Percentiles rank a stretch among this genome's conserved stretches.
Evolutionary conservation across 2,888 invertebrate genomes (phyloP).

Genomic region (Tanytarsus gracilentus): DNA sequence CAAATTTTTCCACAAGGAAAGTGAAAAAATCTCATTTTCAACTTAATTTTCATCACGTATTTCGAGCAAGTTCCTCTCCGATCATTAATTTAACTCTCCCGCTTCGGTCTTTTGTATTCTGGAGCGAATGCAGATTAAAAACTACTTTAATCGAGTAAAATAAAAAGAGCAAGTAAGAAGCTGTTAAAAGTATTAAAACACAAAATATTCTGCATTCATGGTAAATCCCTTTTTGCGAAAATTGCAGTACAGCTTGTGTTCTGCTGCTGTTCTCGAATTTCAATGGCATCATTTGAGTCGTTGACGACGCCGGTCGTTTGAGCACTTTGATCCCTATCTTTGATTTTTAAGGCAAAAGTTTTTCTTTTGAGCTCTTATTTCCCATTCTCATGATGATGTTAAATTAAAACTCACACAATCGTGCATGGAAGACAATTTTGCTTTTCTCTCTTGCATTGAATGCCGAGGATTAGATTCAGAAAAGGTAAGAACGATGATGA

Average conservation of each 20-base stretch:
- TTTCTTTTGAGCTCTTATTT: not conserved
- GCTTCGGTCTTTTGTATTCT: not conserved
- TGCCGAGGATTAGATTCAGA: no score
- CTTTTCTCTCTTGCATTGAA: no score
- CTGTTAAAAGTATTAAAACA: slow-evolving; percentile 22
- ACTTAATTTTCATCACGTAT: slow-evolving; percentile 13
- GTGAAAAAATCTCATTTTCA: not conserved
- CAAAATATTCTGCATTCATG: slow-evolving; percentile 19
- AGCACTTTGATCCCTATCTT: slow-evolving; percentile 7
- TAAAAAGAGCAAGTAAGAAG: not conserved
- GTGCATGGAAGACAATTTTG: no score
- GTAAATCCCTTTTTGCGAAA: not conserved
- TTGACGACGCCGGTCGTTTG: not conserved
- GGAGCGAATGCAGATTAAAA: slow-evolving; percentile 14
- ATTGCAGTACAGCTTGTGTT: not conserved
- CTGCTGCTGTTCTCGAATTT: not conserved
- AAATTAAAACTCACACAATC: not conserved
- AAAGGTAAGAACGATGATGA: no score
- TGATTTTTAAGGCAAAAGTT: slow-evolving; percentile 1
- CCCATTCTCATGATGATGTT: not conserved
- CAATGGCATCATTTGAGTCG: no score
- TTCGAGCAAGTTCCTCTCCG: slow-evolving; percentile 11
- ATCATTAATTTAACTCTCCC: not conserved
- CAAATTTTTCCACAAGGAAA: no score
- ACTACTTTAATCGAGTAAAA: slow-evolving; percentile 16